A percentile compares a stretch with the other conserved stretches of the same genome.
These are phyloP conservation scores for Nephrotoma flavescens DNA, from an alignment of 2,888 invertebrate genomes.

Conservation along the genomic window DNA sequence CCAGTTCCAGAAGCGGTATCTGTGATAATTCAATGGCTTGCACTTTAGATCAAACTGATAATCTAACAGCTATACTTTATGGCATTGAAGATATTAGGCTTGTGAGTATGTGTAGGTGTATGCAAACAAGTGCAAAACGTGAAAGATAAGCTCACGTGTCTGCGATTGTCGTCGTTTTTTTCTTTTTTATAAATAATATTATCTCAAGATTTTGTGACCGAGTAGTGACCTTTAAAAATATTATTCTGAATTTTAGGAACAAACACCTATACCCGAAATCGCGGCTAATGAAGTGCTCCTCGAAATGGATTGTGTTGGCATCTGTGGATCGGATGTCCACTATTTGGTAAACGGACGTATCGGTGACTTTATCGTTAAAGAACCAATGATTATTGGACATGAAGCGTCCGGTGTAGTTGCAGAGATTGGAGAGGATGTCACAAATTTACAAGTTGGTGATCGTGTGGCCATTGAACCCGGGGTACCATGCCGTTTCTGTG, in stretches of 20 bases:
- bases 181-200: no score
- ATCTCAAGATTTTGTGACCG: not conserved
- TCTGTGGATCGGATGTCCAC: slow-evolving; percentile 93
- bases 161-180: no score
- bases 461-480: slow-evolving; percentile 93
- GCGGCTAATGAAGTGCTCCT: slow-evolving; percentile 67
- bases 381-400: slow-evolving; percentile 92
- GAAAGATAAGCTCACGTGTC: not conserved
- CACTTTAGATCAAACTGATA: slow-evolving; percentile 32
- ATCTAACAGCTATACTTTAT: slow-evolving; percentile 59
- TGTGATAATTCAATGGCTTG: no score
- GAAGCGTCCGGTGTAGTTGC: slow-evolving; percentile 74
- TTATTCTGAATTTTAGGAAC: slow-evolving; percentile 46
- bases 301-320: slow-evolving; percentile 86
- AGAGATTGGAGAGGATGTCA: slow-evolving; percentile 47
- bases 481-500: slow-evolving; percentile 70
- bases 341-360: slow-evolving; percentile 75
- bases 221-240: slow-evolving; percentile 9
- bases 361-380: slow-evolving; percentile 69
- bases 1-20: no score
- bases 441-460: slow-evolving; percentile 60
- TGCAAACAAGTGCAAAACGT: not conserved
- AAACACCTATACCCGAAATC: slow-evolving; percentile 67
- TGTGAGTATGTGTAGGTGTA: slow-evolving; percentile 35
- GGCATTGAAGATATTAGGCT: slow-evolving; percentile 57